Base-by-base conservation (phyloP, 2,797 vertebrate genomes). In the Pygocentrus nattereri region DNA sequence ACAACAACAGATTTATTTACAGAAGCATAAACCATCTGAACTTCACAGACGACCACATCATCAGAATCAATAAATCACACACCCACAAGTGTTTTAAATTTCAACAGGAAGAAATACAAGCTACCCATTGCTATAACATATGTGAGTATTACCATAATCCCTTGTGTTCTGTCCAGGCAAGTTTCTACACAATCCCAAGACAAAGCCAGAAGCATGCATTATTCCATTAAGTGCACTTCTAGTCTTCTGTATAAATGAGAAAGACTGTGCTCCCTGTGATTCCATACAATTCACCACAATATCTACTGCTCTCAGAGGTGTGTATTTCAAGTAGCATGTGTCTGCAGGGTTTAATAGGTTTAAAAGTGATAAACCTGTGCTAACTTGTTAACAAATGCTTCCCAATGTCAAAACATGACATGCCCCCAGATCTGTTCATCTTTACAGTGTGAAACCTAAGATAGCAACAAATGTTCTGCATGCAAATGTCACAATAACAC, bases 1-100 rank as follows among this genome's bases (percentile, higher is more conserved):
- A 54, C 27, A 52, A n/a, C 49, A 56, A n/a, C 27, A 34, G 18
- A 34, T 56, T 52, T 71, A 50, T 71, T 71, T 72, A 72, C 18
- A 15, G 74, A 76, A 15, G 10, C 16, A n/a, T 23, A 56, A 61
- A 64, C 19, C n/a, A 52, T 10, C 25, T 70, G 54, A 74, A 44
- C 62, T 59, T 47, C 54, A 50, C 31, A 50, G 64, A 56, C 77
- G 15, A 12, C 59, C 15, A 41, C 74, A 82, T 69, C 49, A 65
- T 59, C 47, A 27, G 12, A 64, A 27, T 64, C 38, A 78, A 64
- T 69, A 49, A 44, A 27, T 80, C 52, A 62, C 34, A 74, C 2
- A 4, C 13, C 71, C 56, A 68, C 34, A 78, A 72, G 30, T 19
- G 27, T 21, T 47, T 27, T 30, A 78, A 11, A 1, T 72, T 52